Evolutionary conservation across 2,113 vertebrate species (phyloP).

Genomic region (Donacobius atricapilla): DNA sequence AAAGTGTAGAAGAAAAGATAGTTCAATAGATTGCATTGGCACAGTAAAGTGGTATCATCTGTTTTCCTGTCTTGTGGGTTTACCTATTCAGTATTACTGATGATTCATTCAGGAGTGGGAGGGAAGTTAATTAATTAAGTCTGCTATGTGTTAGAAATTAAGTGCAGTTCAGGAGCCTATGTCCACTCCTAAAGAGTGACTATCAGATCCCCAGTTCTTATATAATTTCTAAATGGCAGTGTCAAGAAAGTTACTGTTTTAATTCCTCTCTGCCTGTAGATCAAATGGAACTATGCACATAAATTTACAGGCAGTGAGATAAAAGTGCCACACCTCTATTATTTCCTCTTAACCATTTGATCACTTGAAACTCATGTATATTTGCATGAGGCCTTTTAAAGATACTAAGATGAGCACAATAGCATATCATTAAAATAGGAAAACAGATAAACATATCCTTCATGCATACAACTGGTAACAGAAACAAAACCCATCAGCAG

Average conservation of each 20-base stretch:
- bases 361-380: not conserved
- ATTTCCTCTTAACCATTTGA: not conserved
- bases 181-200: not conserved
- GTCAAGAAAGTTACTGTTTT: not conserved
- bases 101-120: not conserved
- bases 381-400: not conserved
- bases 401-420: not conserved
- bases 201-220: not conserved
- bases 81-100: not conserved
- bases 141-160: not conserved
- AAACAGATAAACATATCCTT: constrained; percentile 23
- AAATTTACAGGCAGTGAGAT: not conserved
- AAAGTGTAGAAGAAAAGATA: not conserved
- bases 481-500: not conserved
- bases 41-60: not conserved
- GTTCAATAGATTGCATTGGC: not conserved
- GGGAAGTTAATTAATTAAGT: not conserved
- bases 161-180: not conserved
- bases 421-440: not conserved
- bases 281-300: not conserved
- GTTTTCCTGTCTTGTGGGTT: not conserved
- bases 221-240: not conserved
- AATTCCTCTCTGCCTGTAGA: not conserved
- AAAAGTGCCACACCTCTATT: not conserved
- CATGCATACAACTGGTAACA: not conserved